Percentiles rank a stretch among this genome's conserved stretches.
Evolutionary conservation across 2,888 invertebrate genomes (phyloP).

Genomic region (Andrena bicolor): DNA sequence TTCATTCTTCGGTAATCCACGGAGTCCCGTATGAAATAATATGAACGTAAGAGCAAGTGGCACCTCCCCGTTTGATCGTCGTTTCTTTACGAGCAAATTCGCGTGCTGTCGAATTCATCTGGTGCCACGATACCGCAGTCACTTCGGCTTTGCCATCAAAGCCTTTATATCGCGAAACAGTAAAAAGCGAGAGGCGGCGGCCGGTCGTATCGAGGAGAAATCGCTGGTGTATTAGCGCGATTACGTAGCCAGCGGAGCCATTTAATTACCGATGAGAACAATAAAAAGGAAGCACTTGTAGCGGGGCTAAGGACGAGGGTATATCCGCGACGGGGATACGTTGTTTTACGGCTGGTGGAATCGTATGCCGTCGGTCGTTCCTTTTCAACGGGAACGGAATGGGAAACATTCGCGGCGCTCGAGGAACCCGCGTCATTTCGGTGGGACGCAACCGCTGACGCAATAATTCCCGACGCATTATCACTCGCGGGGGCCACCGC

Average conservation of each 20-base stretch:
- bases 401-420: conserved; percentile 37
- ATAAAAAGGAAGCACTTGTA: conserved; percentile 50
- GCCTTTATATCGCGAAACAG: conserved; percentile 33
- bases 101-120: not conserved
- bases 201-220: conserved; percentile 54
- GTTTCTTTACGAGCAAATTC: conserved; percentile 24
- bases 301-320: not conserved
- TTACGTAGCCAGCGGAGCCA: conserved; percentile 47
- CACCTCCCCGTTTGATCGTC: no score
- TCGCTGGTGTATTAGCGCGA: conserved; percentile 50
- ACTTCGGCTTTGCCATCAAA: conserved; percentile 31
- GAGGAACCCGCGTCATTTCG: conserved; percentile 1
- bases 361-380: conserved; percentile 35
- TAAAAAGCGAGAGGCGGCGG: conserved; percentile 18
- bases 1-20: conserved; percentile 3
- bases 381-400: conserved; percentile 26
- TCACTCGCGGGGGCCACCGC: conserved; percentile 9
- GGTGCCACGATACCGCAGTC: conserved; percentile 2
- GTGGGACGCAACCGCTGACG: conserved; percentile 16
- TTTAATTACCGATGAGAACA: conserved; percentile 64
- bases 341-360: conserved; percentile 42
- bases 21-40: not conserved
- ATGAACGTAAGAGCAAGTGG: no score
- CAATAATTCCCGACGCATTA: conserved; percentile 29
- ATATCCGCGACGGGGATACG: conserved; percentile 19